Evolutionary conservation across 2,113 vertebrate genomes (phyloP).

Genomic region (Furnarius figulus): DNA sequence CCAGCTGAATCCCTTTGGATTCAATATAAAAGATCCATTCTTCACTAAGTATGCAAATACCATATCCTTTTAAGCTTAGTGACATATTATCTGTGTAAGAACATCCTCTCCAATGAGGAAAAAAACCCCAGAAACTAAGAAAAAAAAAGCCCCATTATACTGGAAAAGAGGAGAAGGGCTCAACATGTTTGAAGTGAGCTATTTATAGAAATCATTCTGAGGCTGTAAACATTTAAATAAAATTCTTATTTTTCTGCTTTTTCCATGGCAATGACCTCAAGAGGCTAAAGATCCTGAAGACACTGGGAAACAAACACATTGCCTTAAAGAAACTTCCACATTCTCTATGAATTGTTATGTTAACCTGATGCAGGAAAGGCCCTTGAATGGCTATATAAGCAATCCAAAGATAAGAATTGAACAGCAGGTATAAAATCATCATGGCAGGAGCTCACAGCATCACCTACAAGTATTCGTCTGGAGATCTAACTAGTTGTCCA

Average conservation of each 20-base stretch:
- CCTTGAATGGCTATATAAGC: not conserved
- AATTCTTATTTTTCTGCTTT: not conserved
- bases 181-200: not conserved
- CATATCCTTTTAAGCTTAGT: not conserved
- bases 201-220: not conserved
- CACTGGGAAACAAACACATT: not conserved
- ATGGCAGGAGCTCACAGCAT: not conserved
- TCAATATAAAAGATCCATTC: not conserved
- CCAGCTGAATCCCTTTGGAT: not conserved
- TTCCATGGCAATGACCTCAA: not conserved
- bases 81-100: not conserved
- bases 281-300: not conserved
- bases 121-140: not conserved
- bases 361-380: not conserved
- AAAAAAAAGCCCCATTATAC: not conserved
- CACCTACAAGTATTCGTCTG: not conserved
- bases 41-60: not conserved
- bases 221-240: not conserved
- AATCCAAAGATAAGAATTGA: not conserved
- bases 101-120: not conserved
- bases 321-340: not conserved
- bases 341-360: not conserved
- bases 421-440: not conserved
- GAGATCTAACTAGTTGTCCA: fast-evolving
- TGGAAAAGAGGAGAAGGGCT: not conserved